These are phyloP conservation scores for Sphinx pinastri DNA, from an alignment of 2,888 invertebrate species.

Conservation along the genomic window DNA sequence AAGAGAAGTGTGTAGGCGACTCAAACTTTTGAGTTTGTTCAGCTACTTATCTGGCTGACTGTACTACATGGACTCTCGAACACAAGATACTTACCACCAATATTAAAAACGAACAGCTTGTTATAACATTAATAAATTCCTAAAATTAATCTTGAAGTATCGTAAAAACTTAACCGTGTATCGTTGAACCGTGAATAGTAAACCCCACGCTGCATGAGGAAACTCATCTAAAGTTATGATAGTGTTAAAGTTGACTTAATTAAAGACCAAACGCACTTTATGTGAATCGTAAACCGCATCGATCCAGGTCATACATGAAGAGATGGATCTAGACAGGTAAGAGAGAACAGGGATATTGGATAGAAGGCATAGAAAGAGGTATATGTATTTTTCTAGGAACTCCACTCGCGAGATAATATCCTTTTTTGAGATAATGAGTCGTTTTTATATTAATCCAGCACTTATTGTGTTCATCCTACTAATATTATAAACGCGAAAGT, in stretches of 20 bases:
- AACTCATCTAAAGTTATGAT: constrained; percentile 33
- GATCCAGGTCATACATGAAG: constrained; percentile 24
- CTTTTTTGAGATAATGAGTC: too few relatives aligned
- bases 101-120: background rate
- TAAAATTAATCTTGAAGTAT: background rate
- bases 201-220: constrained; percentile 18
- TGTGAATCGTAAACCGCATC: constrained; percentile 33
- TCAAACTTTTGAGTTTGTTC: too few relatives aligned
- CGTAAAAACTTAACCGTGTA: background rate
- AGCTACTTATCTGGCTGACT: too few relatives aligned
- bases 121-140: background rate
- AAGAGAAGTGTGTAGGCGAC: too few relatives aligned
- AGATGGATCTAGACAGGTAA: constrained; percentile 25
- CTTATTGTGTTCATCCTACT: too few relatives aligned
- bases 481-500: too few relatives aligned
- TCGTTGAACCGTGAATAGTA: background rate
- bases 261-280: constrained; percentile 34
- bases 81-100: background rate
- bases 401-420: too few relatives aligned
- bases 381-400: background rate
- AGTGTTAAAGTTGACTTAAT: constrained; percentile 39
- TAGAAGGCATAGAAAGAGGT: background rate
- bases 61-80: too few relatives aligned
- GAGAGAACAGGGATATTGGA: background rate
- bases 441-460: too few relatives aligned